phyloP scores from a whole-genome alignment of 2,797 vertebrate genomes.

The Ciconia nigra region DNA sequence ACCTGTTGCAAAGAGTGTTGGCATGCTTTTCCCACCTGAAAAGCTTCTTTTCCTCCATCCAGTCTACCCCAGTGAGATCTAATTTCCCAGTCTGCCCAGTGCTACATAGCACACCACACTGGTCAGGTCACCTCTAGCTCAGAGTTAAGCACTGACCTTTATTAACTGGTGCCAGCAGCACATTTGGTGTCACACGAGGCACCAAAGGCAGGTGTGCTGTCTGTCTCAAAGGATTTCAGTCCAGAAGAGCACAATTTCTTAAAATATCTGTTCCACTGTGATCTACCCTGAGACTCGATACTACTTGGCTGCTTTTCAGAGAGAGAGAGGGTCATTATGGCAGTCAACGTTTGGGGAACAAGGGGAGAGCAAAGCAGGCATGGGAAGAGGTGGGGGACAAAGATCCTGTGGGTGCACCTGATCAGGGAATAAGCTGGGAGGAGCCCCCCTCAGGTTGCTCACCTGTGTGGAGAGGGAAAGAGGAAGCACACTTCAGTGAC shows the following conservation, averaged over 20 bases:
- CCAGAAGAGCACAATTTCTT: neutral
- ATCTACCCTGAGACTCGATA: neutral
- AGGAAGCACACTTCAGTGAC: neutral
- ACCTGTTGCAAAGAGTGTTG: neutral
- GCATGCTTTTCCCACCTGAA: neutral
- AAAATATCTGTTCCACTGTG: neutral
- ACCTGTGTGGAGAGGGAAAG: neutral
- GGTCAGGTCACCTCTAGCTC: neutral
- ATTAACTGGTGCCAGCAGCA: neutral
- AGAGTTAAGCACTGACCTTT: slow-evolving; percentile 8
- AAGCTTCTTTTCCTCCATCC: neutral
- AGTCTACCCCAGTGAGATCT: neutral
- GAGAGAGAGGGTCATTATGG: neutral
- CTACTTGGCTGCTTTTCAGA: neutral
- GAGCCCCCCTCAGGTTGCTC: neutral
- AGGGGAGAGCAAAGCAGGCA: neutral
- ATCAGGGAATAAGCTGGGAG: neutral
- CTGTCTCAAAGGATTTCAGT: neutral
- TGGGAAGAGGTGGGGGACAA: neutral
- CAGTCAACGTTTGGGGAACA: neutral
- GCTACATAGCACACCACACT: neutral
- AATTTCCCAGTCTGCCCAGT: neutral
- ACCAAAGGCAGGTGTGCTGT: neutral
- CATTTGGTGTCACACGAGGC: neutral
- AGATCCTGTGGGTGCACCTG: neutral